These are phyloP conservation scores for Oxystoma pomonae DNA, from an alignment of 2,888 invertebrate species.

Conservation along the genomic window DNA sequence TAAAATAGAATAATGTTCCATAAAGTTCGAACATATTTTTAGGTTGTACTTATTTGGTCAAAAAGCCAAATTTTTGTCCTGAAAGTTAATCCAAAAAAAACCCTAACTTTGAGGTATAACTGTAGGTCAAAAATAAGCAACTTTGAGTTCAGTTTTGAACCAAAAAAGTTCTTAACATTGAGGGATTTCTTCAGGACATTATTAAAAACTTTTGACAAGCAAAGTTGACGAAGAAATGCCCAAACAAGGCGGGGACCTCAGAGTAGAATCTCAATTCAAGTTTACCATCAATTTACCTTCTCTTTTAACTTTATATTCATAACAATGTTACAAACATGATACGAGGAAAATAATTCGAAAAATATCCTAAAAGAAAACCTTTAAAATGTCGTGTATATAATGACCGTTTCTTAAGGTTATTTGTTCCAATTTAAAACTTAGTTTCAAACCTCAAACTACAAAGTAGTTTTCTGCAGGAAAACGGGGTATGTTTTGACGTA, in stretches of 20 bases:
- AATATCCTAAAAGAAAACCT: neutral
- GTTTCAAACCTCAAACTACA: neutral
- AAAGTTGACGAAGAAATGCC: neutral
- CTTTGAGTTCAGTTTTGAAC: neutral
- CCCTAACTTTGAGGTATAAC: neutral
- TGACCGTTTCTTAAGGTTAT: neutral
- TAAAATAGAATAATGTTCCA: neutral
- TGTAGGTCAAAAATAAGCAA: neutral
- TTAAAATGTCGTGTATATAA: neutral
- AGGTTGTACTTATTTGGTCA: neutral
- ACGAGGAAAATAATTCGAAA: neutral
- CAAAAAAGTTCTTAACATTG: neutral
- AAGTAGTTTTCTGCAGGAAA: neutral
- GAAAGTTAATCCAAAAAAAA: neutral
- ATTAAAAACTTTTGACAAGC: neutral
- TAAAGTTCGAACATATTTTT: neutral
- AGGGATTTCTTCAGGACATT: neutral
- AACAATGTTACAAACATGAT: neutral
- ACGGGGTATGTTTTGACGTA: neutral
- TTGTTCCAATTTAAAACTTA: neutral
- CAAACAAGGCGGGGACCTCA: neutral
- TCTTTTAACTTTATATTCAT: neutral
- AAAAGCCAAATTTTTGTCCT: neutral
- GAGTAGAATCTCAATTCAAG: neutral
- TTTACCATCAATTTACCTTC: neutral